A percentile compares a stretch with the other conserved stretches of the same genome.
These are phyloP conservation scores for Trididemnum clinides DNA, from an alignment of 23 tunicate species.

Conservation along the genomic window DNA sequence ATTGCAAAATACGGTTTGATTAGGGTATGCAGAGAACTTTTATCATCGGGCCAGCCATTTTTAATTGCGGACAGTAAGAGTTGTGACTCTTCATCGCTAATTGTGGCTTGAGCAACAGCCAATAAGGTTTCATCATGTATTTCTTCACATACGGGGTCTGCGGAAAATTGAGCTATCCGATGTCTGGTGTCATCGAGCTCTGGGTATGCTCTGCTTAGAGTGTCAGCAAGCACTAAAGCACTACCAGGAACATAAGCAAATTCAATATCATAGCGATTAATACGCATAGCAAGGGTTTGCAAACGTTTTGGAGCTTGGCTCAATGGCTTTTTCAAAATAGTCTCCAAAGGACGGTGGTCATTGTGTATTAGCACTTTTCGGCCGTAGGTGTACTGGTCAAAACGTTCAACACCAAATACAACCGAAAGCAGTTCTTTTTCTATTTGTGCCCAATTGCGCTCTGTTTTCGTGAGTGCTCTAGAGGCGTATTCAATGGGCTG, in stretches of 20 bases:
- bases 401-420: conserved; percentile 32
- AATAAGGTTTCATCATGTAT: conserved; percentile 7
- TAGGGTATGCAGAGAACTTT: not conserved
- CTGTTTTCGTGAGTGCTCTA: not conserved
- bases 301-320: conserved; percentile 36
- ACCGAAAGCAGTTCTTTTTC: conserved; percentile 28
- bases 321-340: conserved; percentile 30
- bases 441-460: conserved; percentile 39
- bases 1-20: conserved; percentile 15
- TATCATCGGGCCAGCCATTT: conserved; percentile 19
- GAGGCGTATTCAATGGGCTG: conserved; percentile 37
- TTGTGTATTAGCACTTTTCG: conserved; percentile 24
- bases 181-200: not conserved
- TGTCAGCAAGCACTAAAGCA: conserved; percentile 36
- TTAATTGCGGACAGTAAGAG: not conserved
- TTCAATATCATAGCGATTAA: conserved; percentile 16
- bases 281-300: conserved; percentile 20
- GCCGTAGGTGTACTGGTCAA: conserved; percentile 47
- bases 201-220: conserved; percentile 9
- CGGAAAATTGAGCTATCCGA: not conserved
- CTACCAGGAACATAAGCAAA: conserved; percentile 22
- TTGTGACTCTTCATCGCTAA: not conserved
- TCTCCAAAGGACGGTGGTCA: conserved; percentile 32
- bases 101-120: conserved; percentile 1
- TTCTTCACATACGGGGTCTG: not conserved